These are phyloP conservation scores for Ecdyonurus torrentis DNA, from an alignment of 2,888 invertebrate genomes.

Conservation along the genomic window DNA sequence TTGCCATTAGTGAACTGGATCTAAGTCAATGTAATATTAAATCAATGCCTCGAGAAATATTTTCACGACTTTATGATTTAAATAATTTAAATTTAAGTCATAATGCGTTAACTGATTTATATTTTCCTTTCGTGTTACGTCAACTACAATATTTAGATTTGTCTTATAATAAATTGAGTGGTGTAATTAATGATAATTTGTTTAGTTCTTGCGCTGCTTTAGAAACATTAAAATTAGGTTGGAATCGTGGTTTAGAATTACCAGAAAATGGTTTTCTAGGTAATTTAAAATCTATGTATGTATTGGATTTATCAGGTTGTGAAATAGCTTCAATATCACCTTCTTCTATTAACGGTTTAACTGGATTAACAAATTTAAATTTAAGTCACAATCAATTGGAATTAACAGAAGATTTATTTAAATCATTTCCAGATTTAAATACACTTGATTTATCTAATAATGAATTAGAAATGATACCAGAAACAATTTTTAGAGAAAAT, in stretches of 20 bases:
- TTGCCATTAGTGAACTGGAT: neutral
- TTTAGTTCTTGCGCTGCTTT: neutral
- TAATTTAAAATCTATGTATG: neutral
- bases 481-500: neutral
- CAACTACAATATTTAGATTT: neutral
- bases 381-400: neutral
- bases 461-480: neutral
- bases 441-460: neutral
- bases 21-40: conserved; percentile 1
- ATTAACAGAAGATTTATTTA: neutral
- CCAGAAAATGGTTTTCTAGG: neutral
- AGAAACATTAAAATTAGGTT: neutral
- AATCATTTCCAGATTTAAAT: neutral
- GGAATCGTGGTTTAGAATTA: neutral
- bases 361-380: neutral
- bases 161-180: neutral
- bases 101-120: neutral
- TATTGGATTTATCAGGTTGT: conserved; percentile 1
- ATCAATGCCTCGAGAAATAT: neutral
- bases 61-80: neutral
- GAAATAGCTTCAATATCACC: neutral
- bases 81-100: neutral
- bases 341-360: neutral
- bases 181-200: neutral
- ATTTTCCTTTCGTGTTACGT: neutral